Conservation (phyloP, 1,140 invertebrate species). For the Hormaphis cornu region DNA sequence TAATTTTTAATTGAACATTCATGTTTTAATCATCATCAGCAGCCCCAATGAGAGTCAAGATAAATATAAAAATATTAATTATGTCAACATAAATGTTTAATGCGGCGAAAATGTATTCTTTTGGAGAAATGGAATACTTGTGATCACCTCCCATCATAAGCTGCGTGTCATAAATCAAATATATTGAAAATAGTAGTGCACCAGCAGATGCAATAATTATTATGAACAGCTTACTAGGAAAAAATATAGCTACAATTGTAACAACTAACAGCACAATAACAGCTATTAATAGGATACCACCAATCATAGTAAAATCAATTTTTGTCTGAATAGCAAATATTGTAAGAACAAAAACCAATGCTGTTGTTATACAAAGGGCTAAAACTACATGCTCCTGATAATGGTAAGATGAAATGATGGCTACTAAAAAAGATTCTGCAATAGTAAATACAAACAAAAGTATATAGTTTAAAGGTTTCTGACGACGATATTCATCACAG, state of each 20-base stretch:
- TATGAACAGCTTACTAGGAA: slow-evolving; percentile 51
- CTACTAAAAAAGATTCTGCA: slow-evolving; percentile 68
- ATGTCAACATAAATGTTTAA: slow-evolving; percentile 86
- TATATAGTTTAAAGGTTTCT: slow-evolving; percentile 80
- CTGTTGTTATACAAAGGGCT: slow-evolving; percentile 71
- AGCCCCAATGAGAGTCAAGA: slow-evolving; percentile 67
- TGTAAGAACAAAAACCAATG: slow-evolving; percentile 71
- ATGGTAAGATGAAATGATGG: slow-evolving; percentile 53
- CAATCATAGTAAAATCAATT: slow-evolving; percentile 79
- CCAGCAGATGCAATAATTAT: slow-evolving; percentile 73
- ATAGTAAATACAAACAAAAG: slow-evolving; percentile 78
- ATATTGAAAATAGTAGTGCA: slow-evolving; percentile 68
- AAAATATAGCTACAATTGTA: slow-evolving; percentile 67
- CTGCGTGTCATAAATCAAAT: slow-evolving; percentile 89
- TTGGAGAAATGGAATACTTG: slow-evolving; percentile 83
- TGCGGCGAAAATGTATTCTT: slow-evolving; percentile 93
- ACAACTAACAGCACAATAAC: slow-evolving; percentile 74
- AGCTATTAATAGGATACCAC: slow-evolving; percentile 68
- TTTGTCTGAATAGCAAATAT: slow-evolving; percentile 91
- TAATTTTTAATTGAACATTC: no score
- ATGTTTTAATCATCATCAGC: background rate
- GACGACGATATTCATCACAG: slow-evolving; percentile 70
- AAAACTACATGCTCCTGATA: slow-evolving; percentile 57
- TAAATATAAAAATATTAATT: slow-evolving; percentile 81
- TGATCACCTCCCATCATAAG: slow-evolving; percentile 91